Conservation (phyloP, 2,888 invertebrate species). For the Leptinotarsa haldemani region DNA sequence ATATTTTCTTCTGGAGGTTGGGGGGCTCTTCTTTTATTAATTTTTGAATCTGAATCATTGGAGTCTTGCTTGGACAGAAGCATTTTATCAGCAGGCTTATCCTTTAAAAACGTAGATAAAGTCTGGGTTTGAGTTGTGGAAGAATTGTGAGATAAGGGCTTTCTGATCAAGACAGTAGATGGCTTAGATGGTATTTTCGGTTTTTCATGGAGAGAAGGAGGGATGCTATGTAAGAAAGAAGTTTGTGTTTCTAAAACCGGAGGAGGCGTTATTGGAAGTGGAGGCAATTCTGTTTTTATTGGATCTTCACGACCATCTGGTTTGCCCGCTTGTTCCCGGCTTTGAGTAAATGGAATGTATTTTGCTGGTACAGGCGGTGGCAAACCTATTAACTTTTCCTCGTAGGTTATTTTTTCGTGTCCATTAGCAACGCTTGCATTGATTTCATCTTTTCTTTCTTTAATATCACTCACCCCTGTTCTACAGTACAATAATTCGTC, state of each 20-base stretch:
- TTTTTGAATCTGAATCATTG: constrained; percentile 65
- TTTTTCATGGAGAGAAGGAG: constrained; percentile 65
- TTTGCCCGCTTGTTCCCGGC: constrained; percentile 84
- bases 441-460: constrained; percentile 44
- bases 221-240: constrained; percentile 76
- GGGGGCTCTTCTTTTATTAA: constrained; percentile 81
- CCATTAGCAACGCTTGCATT: constrained; percentile 44
- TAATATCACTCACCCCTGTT: constrained; percentile 32
- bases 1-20: constrained; percentile 76
- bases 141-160: constrained; percentile 45
- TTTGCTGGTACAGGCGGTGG: constrained; percentile 45
- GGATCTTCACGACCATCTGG: constrained; percentile 90
- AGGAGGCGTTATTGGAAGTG: constrained; percentile 77
- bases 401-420: constrained; percentile 34
- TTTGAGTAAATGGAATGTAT: constrained; percentile 62
- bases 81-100: constrained; percentile 58
- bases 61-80: constrained; percentile 70
- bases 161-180: constrained; percentile 59
- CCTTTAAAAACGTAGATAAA: constrained; percentile 36
- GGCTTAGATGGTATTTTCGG: constrained; percentile 82
- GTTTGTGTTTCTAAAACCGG: constrained; percentile 70
- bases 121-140: constrained; percentile 21
- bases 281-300: constrained; percentile 77
- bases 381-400: constrained; percentile 37
- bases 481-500: constrained; percentile 40